Evolutionary conservation across 92 coral and sea anemone genomes (phyloP).

Genomic region (Palythoa heliodiscus): DNA sequence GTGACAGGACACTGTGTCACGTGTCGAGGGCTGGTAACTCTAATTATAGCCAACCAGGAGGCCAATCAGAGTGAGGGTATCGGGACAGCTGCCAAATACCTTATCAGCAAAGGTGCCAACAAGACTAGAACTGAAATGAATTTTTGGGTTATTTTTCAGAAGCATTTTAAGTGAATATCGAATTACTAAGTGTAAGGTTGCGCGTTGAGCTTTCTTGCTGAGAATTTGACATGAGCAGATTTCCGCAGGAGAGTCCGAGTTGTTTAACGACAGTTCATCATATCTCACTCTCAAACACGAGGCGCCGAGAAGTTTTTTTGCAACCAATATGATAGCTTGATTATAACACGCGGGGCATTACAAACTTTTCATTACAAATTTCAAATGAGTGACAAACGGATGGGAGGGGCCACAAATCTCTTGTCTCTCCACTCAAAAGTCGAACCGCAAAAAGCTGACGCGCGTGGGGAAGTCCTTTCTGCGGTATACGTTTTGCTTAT

Average conservation of each 20-base stretch:
- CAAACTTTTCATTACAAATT: slow-evolving; percentile 12
- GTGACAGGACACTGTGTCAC: slow-evolving; percentile 70
- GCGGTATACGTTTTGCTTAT: not conserved
- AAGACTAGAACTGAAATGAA: slow-evolving; percentile 63
- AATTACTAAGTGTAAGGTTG: slow-evolving; percentile 55
- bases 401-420: slow-evolving; percentile 45
- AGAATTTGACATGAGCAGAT: slow-evolving; percentile 41
- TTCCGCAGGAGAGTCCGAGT: slow-evolving; percentile 9
- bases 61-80: slow-evolving; percentile 62
- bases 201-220: slow-evolving; percentile 29
- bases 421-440: slow-evolving; percentile 28
- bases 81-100: slow-evolving; percentile 77
- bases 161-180: slow-evolving; percentile 67
- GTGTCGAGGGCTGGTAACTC: slow-evolving; percentile 55
- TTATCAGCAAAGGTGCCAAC: slow-evolving; percentile 74
- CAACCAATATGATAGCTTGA: slow-evolving; percentile 1
- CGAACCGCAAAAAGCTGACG: slow-evolving; percentile 17
- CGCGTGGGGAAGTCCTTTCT: slow-evolving; percentile 8
- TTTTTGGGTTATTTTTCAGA: slow-evolving; percentile 62
- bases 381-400: slow-evolving; percentile 43
- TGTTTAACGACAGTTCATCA: slow-evolving; percentile 9
- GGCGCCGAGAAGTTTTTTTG: not conserved
- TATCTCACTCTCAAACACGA: not conserved
- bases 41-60: slow-evolving; percentile 34
- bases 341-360: not conserved